Evolutionary conservation across 2,888 invertebrate genomes (phyloP).

Genomic region (Halictus ligatus): DNA sequence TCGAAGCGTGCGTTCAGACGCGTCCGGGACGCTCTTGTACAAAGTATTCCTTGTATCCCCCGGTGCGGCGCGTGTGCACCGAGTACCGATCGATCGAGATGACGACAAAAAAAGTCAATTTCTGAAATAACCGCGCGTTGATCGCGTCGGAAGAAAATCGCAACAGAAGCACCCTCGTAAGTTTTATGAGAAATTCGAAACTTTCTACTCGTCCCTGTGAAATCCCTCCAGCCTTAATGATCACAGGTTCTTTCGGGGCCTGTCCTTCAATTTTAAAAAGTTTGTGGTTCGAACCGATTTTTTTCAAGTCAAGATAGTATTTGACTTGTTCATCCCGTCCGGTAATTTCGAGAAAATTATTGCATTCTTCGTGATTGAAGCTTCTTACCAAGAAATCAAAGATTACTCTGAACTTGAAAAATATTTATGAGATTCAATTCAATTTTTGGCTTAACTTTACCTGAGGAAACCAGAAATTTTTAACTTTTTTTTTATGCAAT

Average conservation of each 20-base stretch:
- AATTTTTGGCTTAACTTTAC: no score
- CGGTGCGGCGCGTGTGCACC: slow-evolving; percentile 41
- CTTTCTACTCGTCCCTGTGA: not conserved
- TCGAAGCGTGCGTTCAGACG: slow-evolving; percentile 60
- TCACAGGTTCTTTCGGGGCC: not conserved
- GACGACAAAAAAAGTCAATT: slow-evolving; percentile 9
- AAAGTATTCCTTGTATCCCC: slow-evolving; percentile 68
- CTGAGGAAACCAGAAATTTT: no score
- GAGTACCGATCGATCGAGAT: slow-evolving; percentile 51
- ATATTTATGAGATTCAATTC: no score
- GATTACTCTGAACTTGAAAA: no score
- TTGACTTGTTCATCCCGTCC: not conserved
- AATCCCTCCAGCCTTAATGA: not conserved
- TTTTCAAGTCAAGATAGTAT: not conserved
- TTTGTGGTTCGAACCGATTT: no score
- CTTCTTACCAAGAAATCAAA: no score
- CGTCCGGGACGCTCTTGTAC: slow-evolving; percentile 74
- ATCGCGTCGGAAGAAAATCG: not conserved
- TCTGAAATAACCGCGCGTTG: not conserved
- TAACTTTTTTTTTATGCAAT: no score
- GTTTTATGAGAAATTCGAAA: not conserved
- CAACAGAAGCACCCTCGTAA: not conserved
- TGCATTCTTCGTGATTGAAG: no score
- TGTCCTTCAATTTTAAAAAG: not conserved
- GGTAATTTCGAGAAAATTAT: no score